Evolutionary conservation across 2,113 vertebrate species (phyloP).

Genomic region (Lepus americanus): DNA sequence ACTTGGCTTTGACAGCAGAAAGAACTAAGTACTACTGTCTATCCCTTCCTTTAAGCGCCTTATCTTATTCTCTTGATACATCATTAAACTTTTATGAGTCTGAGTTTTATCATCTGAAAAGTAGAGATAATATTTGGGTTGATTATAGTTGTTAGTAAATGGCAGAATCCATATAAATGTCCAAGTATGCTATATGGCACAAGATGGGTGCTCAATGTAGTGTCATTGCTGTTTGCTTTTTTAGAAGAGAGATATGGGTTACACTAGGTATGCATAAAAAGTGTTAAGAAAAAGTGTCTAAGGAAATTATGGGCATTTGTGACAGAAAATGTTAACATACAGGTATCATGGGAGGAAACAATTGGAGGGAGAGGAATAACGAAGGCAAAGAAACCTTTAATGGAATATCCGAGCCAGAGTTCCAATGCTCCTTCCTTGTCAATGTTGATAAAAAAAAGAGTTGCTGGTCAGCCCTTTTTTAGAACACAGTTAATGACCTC

Average conservation of each 20-base stretch:
- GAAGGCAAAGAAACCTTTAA: neutral
- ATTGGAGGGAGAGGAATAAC: neutral
- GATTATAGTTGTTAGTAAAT: neutral
- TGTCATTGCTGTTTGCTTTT: neutral
- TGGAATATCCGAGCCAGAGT: neutral
- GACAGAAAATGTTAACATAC: neutral
- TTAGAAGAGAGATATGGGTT: neutral
- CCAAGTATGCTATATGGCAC: neutral
- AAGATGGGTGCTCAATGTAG: neutral
- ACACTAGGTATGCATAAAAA: neutral
- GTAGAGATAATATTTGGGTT: neutral
- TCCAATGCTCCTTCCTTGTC: neutral
- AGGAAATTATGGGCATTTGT: neutral
- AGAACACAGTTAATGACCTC: neutral
- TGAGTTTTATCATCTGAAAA: constrained; percentile 11
- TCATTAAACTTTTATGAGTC: neutral
- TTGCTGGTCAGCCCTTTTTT: neutral
- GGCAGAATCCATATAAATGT: neutral
- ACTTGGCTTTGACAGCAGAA: neutral
- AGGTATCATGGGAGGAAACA: neutral
- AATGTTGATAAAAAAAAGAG: neutral
- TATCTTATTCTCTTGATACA: neutral
- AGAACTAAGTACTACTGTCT: neutral
- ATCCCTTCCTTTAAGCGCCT: neutral
- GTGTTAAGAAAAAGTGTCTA: neutral